Percentiles rank a stretch among this genome's conserved stretches.
phyloP scores from a whole-genome alignment of 2,113 vertebrate species.

The Sphyrna mokarran region DNA sequence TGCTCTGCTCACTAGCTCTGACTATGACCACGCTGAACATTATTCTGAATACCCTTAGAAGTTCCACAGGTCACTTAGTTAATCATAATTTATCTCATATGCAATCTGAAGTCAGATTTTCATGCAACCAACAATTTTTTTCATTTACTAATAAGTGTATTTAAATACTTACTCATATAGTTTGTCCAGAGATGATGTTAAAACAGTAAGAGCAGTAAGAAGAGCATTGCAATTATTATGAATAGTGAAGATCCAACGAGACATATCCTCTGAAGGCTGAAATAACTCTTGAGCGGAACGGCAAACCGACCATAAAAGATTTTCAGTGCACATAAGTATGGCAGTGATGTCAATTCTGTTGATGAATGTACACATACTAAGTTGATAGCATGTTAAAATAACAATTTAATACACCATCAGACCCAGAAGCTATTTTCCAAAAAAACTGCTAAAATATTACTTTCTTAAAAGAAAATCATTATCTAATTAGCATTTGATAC shows the following conservation, averaged over 20 bases:
- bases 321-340: constrained; percentile 76
- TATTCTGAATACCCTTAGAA: background rate
- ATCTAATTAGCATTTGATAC: background rate
- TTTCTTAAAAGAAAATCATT: background rate
- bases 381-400: background rate
- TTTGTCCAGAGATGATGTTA: constrained; percentile 70
- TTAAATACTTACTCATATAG: constrained; percentile 65
- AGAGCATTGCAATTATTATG: constrained; percentile 79
- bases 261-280: constrained; percentile 49
- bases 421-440: background rate
- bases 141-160: background rate
- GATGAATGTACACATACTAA: constrained; percentile 11
- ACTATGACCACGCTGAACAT: background rate
- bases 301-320: constrained; percentile 80
- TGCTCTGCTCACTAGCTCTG: background rate
- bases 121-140: background rate
- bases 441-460: background rate
- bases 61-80: background rate
- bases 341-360: constrained; percentile 75
- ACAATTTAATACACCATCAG: too few relatives aligned
- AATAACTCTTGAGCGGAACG: constrained; percentile 63
- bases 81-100: background rate
- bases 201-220: constrained; percentile 64
- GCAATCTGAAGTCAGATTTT: background rate
- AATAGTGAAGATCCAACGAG: constrained; percentile 66